These are phyloP conservation scores for Brassicogethes aeneus DNA, from an alignment of 2,888 invertebrate species.

Conservation along the genomic window DNA sequence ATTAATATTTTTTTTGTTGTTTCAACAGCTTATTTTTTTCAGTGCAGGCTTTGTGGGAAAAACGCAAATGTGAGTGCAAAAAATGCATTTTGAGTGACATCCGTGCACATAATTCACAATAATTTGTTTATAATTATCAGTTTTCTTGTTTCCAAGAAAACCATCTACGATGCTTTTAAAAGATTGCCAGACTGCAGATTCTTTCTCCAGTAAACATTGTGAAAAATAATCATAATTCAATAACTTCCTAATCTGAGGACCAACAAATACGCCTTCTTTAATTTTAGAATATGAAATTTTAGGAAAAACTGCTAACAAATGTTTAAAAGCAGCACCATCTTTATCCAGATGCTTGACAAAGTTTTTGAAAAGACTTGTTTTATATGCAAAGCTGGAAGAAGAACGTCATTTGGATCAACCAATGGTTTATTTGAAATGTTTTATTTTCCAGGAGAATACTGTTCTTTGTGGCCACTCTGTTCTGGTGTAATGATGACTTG, in stretches of 20 bases:
- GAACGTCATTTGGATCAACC: not conserved
- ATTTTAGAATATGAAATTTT: too few species aligned
- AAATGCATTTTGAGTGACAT: not conserved
- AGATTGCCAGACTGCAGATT: not conserved
- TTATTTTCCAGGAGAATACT: not conserved
- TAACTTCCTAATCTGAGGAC: not conserved
- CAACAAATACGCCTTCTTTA: not conserved
- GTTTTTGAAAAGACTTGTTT: not conserved
- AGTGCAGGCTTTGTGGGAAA: not conserved
- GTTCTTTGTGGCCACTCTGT: not conserved
- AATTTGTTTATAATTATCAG: not conserved
- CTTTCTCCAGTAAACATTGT: not conserved
- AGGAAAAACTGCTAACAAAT: not conserved
- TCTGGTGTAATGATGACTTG: too few species aligned
- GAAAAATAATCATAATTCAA: not conserved
- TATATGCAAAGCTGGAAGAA: not conserved
- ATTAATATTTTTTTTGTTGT: too few species aligned
- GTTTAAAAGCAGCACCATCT: not conserved
- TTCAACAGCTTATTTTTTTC: too few species aligned
- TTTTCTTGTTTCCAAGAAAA: not conserved
- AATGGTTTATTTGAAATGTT: conserved; percentile 1
- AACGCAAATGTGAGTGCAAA: not conserved
- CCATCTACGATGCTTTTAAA: not conserved
- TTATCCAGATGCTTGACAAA: not conserved
- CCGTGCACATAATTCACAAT: not conserved